Conservation (phyloP, 2,113 vertebrate species). For the Sylvilagus bachmani region DNA sequence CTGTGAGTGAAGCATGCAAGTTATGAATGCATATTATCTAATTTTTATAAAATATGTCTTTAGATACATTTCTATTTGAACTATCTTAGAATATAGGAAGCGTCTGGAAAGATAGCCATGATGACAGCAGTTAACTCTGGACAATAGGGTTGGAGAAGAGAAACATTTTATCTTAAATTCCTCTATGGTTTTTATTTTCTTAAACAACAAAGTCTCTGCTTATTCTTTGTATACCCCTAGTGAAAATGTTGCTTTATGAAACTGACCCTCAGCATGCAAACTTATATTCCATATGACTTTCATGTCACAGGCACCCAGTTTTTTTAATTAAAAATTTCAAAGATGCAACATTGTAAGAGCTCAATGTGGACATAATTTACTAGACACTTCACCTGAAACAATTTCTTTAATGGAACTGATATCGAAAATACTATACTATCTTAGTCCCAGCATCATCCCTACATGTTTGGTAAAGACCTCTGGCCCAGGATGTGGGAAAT, state of each 20-base stretch:
- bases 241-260: conserved; percentile 82
- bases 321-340: conserved; percentile 2
- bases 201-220: conserved; percentile 58
- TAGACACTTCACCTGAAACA: neutral
- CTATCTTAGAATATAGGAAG: neutral
- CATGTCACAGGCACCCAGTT: conserved; percentile 75
- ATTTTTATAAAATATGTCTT: neutral
- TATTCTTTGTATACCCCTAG: conserved; percentile 76
- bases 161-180: conserved; percentile 9
- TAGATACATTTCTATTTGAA: neutral
- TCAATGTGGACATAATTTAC: neutral
- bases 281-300: conserved; percentile 71
- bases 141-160: neutral
- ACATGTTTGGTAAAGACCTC: neutral
- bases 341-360: neutral
- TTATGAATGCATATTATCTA: neutral
- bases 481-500: neutral
- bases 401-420: conserved; percentile 4
- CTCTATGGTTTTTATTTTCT: conserved; percentile 33
- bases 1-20: neutral
- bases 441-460: neutral
- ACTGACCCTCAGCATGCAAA: conserved; percentile 80
- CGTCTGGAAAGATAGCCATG: neutral
- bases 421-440: neutral
- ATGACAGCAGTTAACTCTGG: neutral